Conservation (phyloP, 2,888 invertebrate species). For the Cheilosia grossa region DNA sequence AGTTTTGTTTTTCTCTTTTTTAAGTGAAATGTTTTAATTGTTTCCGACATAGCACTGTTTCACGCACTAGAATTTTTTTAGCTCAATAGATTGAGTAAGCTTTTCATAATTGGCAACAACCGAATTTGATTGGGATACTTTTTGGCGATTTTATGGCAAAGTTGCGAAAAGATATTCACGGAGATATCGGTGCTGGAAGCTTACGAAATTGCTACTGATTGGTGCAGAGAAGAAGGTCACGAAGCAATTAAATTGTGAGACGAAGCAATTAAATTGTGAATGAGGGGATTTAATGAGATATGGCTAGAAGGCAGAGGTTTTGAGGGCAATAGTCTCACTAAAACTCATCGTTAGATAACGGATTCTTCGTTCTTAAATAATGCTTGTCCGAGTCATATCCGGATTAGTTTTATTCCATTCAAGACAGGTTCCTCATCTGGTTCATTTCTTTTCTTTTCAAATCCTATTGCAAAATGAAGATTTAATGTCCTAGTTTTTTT, state of each 20-base stretch:
- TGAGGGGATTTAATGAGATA: background rate
- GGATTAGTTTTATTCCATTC: too few species aligned
- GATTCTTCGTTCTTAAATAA: too few species aligned
- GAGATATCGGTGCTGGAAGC: background rate
- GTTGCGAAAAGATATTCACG: background rate
- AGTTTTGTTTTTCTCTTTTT: conserved; percentile 2
- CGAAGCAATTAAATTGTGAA: background rate
- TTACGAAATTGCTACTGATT: background rate
- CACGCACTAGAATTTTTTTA: conserved; percentile 53
- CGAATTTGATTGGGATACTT: background rate
- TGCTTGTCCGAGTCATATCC: too few species aligned
- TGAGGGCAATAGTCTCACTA: too few species aligned
- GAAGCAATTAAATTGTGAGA: background rate
- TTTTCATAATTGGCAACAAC: conserved; percentile 3
- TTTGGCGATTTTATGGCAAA: too few species aligned
- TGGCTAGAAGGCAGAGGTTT: too few species aligned
- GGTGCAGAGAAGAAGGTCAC: conserved; percentile 11
- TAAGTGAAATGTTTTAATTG: conserved; percentile 63
- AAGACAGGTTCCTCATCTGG: too few species aligned
- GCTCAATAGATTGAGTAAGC: conserved; percentile 24
- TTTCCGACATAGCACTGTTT: conserved; percentile 67
- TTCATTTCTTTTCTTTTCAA: too few species aligned
- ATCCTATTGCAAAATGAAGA: too few species aligned
- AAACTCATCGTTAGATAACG: too few species aligned
- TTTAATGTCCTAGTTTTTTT: too few species aligned